Conservation (phyloP, 1,140 invertebrate species). For the Drosophila gunungcola region DNA sequence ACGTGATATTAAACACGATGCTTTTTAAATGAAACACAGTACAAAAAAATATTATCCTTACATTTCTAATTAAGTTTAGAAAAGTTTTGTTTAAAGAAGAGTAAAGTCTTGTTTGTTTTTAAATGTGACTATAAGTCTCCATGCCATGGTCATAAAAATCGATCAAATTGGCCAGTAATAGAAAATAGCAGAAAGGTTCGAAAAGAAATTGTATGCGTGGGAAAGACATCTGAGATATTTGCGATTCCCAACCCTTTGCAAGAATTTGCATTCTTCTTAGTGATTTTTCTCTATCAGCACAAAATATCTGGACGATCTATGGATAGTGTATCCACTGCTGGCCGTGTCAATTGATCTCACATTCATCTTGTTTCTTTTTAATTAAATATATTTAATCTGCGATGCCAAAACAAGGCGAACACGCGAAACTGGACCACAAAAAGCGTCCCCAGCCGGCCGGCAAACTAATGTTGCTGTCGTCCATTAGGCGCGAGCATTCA, state of each 20-base stretch:
- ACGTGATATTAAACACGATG: too few species aligned
- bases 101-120: too few species aligned
- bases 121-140: too few species aligned
- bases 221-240: not conserved
- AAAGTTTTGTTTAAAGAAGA: too few species aligned
- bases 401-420: conserved; percentile 45
- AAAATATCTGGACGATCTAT: conserved; percentile 6
- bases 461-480: conserved; percentile 78
- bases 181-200: not conserved
- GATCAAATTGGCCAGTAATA: too few species aligned
- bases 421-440: conserved; percentile 49
- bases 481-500: conserved; percentile 78
- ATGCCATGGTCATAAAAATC: too few species aligned
- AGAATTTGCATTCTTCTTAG: conserved; percentile 20
- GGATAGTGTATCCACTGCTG: conserved; percentile 27
- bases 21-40: too few species aligned
- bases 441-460: conserved; percentile 40
- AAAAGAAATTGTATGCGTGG: not conserved
- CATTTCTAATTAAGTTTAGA: too few species aligned
- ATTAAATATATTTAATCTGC: conserved; percentile 66
- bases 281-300: not conserved
- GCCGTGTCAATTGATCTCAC: conserved; percentile 15
- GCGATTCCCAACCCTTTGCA: not conserved
- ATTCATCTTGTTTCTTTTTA: conserved; percentile 57
- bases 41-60: too few species aligned